Evolutionary conservation across 2,888 invertebrate genomes (phyloP), one percentile per base, ranked within the genome.

Genomic region (Phorcus lineatus): DNA sequence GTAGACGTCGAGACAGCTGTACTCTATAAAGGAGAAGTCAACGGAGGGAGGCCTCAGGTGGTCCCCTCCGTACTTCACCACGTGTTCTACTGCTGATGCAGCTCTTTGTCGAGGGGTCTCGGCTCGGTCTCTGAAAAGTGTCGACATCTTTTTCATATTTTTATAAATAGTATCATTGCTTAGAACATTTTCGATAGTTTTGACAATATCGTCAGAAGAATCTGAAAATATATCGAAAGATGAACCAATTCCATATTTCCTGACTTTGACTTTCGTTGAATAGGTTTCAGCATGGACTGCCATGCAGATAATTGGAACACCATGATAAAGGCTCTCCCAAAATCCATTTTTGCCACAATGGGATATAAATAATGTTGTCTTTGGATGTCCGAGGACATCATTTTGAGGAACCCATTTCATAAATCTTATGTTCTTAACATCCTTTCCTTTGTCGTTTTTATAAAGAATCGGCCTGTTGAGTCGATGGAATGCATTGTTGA

Each of bases 261-360:
- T 66, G 13, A 81, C 77, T 36, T 83, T 82, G 16, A 62, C 31
- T 0, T 84, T 86, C 53, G 83, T 86, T 75, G 81, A 80, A 7
- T 40, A 62, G 22, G 52, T 28, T 74, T 89, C 90, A 2, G 80
- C 87, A 67, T 83, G 78, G 17, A 86, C 36, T 24, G 89, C 86
- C 0, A 86, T 62, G 40, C 84, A 83, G 0, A 89, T 67, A 74
- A 88, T 82, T 0, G 89, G 89, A 11, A 89, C 86, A 3, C 78
- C 88, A 47, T 88, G 86, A 78, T 86, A 88, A 9, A 89, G 74
- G 0, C 81, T 85, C 78, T 89, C 89, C 79, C 83, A 88, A 52
- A 86, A 84, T 22, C 88, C 84, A 62, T 87, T 87, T 28, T 79
- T 83, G 16, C 89, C 88, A 47, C 86, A 87, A 76, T 89, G 88